Base-by-base conservation (phyloP, 2,888 invertebrate genomes). In the Apantesis nais region DNA sequence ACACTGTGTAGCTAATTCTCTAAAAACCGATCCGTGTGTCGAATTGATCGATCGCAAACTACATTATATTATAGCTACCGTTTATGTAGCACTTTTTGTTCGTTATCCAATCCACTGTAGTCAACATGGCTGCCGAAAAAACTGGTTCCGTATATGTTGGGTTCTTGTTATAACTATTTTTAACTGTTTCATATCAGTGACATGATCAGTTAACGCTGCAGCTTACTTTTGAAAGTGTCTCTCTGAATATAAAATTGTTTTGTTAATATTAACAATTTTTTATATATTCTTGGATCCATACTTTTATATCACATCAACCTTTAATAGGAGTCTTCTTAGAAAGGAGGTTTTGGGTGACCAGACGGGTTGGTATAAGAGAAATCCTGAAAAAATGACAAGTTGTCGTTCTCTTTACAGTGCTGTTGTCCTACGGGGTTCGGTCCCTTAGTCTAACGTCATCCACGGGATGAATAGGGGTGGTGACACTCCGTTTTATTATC, bases 1-100 rank as follows among this genome's bases (percentile, higher is more conserved):
- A 5, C 34, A 5, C 5, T 2, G 34, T 34, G 2, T 8, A 11
- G 11, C 9, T n/a, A 58, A 66, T 58, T 65, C 48, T 34, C 39
- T 39, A 52, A 66, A 58, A 66, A 5, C 22, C 7, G 29, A 66
- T n/a, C 55, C 25, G 31, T 61, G 34, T 60, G 41, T 67, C 67
- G 22, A 66, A 67, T 67, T 67, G 67, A 67, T 67, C 61, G 67
- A 44, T 39, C 55, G 58, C 67, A 67, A 61, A 67, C 66, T 58
- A 29, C 37, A 67, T 61, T 41, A n/a, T 44, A 60, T 67, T 31
- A 66, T 25, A 58, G 67, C 67, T 67, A 67, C 67, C 44, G 67
- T 67, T 60, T 61, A 67, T 39, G 34, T 37, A 41, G 41, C 16
- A 67, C 19, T 61, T 67, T 67, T 67, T 67, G 66, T 60, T 66